Conservation (phyloP, 2,888 invertebrate species). For the Sicus ferrugineus region DNA sequence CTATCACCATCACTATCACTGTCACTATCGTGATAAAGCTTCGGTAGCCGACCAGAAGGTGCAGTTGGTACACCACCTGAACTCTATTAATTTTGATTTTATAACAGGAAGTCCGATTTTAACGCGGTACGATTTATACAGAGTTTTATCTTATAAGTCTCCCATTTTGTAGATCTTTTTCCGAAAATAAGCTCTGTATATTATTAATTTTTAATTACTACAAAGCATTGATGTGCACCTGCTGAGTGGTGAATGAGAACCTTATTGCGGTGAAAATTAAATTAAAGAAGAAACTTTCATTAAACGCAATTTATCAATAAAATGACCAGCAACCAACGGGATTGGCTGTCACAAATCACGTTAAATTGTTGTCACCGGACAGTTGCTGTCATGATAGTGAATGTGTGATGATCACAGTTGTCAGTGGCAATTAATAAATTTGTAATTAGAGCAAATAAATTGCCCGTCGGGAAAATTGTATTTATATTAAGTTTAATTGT, state of each 20-base stretch:
- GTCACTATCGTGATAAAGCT: background rate
- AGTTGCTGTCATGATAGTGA: background rate
- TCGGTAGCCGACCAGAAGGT: background rate
- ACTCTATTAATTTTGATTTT: no score
- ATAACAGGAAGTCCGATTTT: no score
- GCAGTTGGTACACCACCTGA: no score
- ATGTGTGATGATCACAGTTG: background rate
- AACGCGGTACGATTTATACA: no score
- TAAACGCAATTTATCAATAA: conserved; percentile 1
- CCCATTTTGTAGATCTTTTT: no score
- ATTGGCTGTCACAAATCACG: background rate
- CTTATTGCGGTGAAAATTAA: background rate
- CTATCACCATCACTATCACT: background rate
- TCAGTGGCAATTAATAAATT: conserved; percentile 21
- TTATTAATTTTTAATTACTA: no score
- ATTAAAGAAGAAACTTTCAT: conserved; percentile 12
- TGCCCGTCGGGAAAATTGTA: no score
- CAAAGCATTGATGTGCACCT: background rate
- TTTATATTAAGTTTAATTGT: no score
- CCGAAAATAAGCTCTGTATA: no score
- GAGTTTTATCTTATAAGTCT: no score
- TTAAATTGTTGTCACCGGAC: background rate
- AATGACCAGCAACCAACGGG: background rate
- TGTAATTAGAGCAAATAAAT: conserved; percentile 25
- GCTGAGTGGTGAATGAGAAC: background rate